Percentiles rank a stretch among this genome's conserved stretches.
Conservation (phyloP, 1,140 invertebrate species). For the Drusus annulatus region DNA sequence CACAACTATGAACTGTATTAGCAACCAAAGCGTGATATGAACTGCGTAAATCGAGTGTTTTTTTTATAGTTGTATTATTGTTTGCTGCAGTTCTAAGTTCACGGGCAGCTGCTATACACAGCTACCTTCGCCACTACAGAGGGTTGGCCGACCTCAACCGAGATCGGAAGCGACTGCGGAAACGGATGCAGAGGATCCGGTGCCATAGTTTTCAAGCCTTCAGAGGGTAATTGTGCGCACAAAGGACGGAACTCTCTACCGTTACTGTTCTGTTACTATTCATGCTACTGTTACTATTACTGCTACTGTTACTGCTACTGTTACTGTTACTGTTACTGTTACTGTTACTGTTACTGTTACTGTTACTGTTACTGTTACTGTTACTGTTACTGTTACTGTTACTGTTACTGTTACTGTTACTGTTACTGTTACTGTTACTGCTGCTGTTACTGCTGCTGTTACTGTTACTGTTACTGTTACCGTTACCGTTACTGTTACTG, state of each 20-base stretch:
- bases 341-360: background rate
- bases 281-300: no score
- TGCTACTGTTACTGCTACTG: background rate
- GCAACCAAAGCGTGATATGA: no score
- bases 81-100: no score
- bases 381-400: background rate
- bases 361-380: background rate
- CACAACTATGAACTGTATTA: no score
- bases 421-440: background rate
- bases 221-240: slow-evolving; percentile 47
- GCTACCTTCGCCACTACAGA: background rate
- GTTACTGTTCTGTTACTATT: background rate
- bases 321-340: background rate
- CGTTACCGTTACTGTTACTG: background rate
- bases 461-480: background rate
- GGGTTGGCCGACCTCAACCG: background rate
- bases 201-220: slow-evolving; percentile 30
- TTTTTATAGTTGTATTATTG: no score
- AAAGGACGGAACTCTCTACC: slow-evolving; percentile 43
- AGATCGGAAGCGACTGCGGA: slow-evolving; percentile 23
- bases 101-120: no score
- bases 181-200: slow-evolving; percentile 35
- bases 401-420: background rate
- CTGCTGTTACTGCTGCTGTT: no score
- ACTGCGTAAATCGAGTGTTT: no score